Evolutionary conservation across 1,140 invertebrate genomes (phyloP), one percentile per base, ranked within the genome.

Genomic region (Calycopis cecrops): DNA sequence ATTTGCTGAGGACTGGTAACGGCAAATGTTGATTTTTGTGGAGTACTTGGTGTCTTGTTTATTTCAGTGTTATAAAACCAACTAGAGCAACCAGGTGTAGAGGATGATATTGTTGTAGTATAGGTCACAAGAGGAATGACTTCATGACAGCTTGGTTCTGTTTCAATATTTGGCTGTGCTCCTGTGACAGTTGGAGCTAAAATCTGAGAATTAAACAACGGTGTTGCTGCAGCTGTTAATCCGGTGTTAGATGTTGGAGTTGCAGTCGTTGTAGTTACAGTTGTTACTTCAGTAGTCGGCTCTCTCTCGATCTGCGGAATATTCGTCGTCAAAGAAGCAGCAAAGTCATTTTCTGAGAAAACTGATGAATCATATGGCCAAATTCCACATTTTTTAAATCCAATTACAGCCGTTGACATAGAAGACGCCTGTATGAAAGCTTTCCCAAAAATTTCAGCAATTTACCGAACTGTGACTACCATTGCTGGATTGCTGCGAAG

Each of bases 351-450:
- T 50, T 71, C 65, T 6, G 59, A 52, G 49, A 76, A 73, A 21
- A 65, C 55, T 34, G 58, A 3, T 58, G 53, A 16, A 62, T 72
- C 60, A 44, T 55, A 63, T 3, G 69, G 69, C 48, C 34, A 60
- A 40, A 74, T 70, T 33, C 73, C 69, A 54, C 56, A 61, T 55
- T 47, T 62, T 61, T 61, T 59, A 52, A 80, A 83, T 2, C 62
- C 75, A 67, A 73, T 80, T 42, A 71, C 57, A 35, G 77, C 67
- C 28, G 62, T 78, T 47, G 65, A 51, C 60, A 73, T 73, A 33
- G 68, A 56, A 18, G 69, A 55, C 50, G 69, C 63, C 52, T 63
- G 60, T 42, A 67, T 63, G 53, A 63, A 81, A 17, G 76, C 69
- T 35, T 59, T 62, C 8, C 66, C 64, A 60, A 80, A 74, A 33